Evolutionary conservation across 2,113 vertebrate genomes (phyloP), one percentile per base, ranked within the genome.

Genomic region (Cyanocitta stelleri): DNA sequence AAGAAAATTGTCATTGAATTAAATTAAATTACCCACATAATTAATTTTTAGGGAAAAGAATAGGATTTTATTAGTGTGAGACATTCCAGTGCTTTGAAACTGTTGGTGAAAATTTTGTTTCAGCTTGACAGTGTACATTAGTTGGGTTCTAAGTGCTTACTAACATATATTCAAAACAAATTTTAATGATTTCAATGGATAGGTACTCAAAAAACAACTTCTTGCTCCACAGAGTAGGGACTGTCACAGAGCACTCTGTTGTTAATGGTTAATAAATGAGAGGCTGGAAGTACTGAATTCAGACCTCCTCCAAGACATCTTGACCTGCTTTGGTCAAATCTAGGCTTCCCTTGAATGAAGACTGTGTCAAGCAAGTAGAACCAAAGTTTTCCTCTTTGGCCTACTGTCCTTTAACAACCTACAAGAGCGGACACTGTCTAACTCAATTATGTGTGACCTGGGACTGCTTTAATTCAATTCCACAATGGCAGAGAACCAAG

Each of bases 381-480:
- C 33, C 7, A 22, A 94, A 80, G 23, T 93, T 96, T 93, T 89
- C 48, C 93, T 46, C 68, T 95, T 54, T 95, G 81, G 35, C 54
- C 90, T 91, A 30, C 83, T 96, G 81, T 96, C 69, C 69, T 90
- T 89, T 95, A 94, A 81, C 91, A 76, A 92, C 86, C 69, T 86
- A 93, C 5, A 21, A 94, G 62, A 94, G 52, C 24, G 0, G 74
- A 95, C 66, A 85, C 46, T 95, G 95, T 94, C 85, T 94, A 77
- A 97, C 58, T 96, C 79, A 96, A 96, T 98, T 98, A 96, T 92
- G 93, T 96, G 95, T 97, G 95, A 92, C 84, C 84, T 95, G 64
- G 52, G 82, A 29, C 49, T 89, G 66, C 90, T 90, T 97, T 97
- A 95, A 96, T 96, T 97, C 86, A 95, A 64, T 96, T 95, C 83